phyloP scores from a whole-genome alignment of 2,888 invertebrate genomes.

The Corbicula japonica region DNA sequence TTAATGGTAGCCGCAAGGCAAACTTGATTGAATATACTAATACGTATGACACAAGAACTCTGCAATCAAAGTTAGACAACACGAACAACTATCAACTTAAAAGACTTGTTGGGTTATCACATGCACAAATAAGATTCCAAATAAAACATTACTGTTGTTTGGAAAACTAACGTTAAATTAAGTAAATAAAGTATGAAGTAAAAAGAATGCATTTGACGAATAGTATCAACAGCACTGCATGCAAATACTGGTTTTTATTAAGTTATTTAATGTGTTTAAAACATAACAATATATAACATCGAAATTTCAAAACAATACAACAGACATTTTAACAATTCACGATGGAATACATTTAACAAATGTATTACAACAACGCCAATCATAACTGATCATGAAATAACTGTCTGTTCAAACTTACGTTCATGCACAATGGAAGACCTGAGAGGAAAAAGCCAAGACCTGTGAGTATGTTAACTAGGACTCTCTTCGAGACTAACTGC shows the following conservation, averaged over 20 bases:
- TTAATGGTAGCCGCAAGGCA: background rate
- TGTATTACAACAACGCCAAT: background rate
- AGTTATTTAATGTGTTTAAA: background rate
- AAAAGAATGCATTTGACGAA: too few relatives aligned
- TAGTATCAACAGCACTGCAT: background rate
- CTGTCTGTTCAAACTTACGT: conserved; percentile 40
- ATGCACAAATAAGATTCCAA: too few relatives aligned
- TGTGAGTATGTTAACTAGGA: too few relatives aligned
- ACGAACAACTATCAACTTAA: too few relatives aligned
- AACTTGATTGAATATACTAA: background rate
- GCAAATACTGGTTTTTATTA: background rate
- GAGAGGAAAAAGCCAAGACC: too few relatives aligned
- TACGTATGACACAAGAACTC: background rate
- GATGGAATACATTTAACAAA: background rate
- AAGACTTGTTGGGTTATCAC: too few relatives aligned
- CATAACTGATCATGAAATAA: background rate
- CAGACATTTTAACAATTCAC: background rate
- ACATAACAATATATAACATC: background rate
- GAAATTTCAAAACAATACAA: background rate
- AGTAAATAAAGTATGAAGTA: too few relatives aligned
- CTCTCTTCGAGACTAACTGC: too few relatives aligned
- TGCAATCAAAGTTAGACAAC: background rate
- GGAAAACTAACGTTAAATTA: too few relatives aligned
- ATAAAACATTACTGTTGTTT: too few relatives aligned
- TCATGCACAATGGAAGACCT: conserved; percentile 38